These are phyloP conservation scores for Oxyruncus cristatus DNA, from an alignment of 2,113 vertebrate genomes.

Conservation along the genomic window DNA sequence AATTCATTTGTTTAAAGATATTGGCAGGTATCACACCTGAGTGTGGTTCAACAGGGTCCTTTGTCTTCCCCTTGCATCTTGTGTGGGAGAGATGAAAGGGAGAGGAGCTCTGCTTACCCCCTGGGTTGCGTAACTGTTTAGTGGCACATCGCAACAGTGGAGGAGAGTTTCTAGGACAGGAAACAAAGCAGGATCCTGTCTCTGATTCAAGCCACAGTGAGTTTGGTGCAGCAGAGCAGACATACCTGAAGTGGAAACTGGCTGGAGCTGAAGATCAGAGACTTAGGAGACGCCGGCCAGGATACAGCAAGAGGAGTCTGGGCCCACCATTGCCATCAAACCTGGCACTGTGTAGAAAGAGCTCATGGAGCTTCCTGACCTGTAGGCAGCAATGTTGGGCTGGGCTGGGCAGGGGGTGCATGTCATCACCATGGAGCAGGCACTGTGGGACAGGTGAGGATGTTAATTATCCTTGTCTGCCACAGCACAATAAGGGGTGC, in stretches of 20 bases:
- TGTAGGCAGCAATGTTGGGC: background rate
- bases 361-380: background rate
- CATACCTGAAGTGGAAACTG: background rate
- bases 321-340: background rate
- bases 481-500: rapidly evolving
- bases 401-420: background rate
- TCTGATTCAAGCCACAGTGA: background rate
- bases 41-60: background rate
- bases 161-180: background rate
- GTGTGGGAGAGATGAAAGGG: background rate
- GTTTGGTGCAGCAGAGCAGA: background rate
- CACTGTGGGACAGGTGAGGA: no score
- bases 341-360: background rate
- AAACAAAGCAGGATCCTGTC: background rate
- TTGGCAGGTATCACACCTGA: background rate
- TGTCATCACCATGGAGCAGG: background rate
- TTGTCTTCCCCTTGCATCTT: background rate
- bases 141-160: rapidly evolving
- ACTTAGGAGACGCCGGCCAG: background rate
- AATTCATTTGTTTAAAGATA: background rate
- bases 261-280: background rate
- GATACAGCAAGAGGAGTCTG: background rate
- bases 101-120: background rate
- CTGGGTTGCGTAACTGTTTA: background rate
- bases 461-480: background rate